Base-by-base conservation (phyloP, 2,797 vertebrate species). In the Xenops minutus region DNA sequence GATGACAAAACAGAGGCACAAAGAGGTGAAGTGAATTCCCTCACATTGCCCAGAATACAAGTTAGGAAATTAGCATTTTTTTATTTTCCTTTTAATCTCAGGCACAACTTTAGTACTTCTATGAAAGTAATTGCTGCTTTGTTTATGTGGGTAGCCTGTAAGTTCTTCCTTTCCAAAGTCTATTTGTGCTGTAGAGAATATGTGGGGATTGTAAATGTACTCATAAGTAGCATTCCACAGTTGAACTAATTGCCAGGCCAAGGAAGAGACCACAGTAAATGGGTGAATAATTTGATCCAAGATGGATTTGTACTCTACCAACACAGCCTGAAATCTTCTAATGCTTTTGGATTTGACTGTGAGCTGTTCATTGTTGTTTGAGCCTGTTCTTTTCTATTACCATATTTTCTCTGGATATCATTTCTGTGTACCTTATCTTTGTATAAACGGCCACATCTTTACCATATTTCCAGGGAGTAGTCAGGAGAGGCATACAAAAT, bases 381-480 rank as follows among this genome's bases (percentile, higher is more conserved):
- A 92, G 89, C 82, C 92, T 94, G 73, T 89, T 95, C 89, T 92
- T 94, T 94, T 97, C 92, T 96, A 88, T 95, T 88, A 93, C 92
- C 83, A 20, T 94, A 91, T 94, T 95, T 95, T 94, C 92, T 89
- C 80, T 93, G 88, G 90, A 29, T 96, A 90, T 93, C 59, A 1
- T 88, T 92, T 96, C 85, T 86, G 58, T 91, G 59, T 93, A 73
- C 79, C 39, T 94, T 96, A 93, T 95, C 93, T 92, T 83, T 86
- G 67, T 73, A 94, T 91, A 94, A 95, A 96, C 90, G 80, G 48
- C 85, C 66, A 63, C 88, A 95, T 94, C 89, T 88, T 92, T 94
- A 88, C 91, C 85, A 61, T 95, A 94, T 93, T 95, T 92, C 88
- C 63, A 92, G 55, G 46, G 48, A 94, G 41, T 46, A 96, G 76